Base-by-base conservation (phyloP, 2,888 invertebrate species). In the Epistrophe grossulariae region DNA sequence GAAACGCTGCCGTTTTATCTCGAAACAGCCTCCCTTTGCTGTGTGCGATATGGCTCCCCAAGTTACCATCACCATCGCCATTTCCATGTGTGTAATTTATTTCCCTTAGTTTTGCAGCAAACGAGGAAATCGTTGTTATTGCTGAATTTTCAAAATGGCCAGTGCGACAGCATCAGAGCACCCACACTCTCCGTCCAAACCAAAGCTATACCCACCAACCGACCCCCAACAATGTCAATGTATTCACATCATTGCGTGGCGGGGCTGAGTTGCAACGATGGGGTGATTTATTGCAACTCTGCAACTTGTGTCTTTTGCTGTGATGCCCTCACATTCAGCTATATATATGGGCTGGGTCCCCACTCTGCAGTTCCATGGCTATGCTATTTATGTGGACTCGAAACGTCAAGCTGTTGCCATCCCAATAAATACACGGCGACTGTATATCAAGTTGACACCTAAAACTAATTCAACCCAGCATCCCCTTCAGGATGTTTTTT, bases 391-490 rank as follows among this genome's bases (percentile, higher is more conserved):
- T 76, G 66, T 40, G 78, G 81, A 55, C 78, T 60, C 72, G 72
- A 77, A 70, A 70, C 59, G 71, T 76, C 87, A 83, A 87, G 82
- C 87, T 87, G 87, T 83, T 87, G 83, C 87, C 87, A 83, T 83
- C 60, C 76, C 76, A 87, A 83, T 79, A 87, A 79, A 87, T 76
- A 79, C 87, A 82, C 82, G 87, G 71, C 38, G 79, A 72, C 79
- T 68, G 87, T 87, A 87, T 79, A 87, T 87, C 87, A 87, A 79
- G 79, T 79, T 87, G 87, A 87, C 87, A 87, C 87, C 87, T 87
- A 87, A 82, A 87, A 87, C 87, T 87, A 87, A 87, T 83, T 83
- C 85, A 79, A 71, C 66, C 59, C 78, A 70, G 70, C 70, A 70
- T 68, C 62, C 60, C 40, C 70, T 59, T 50, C 70, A 50, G 62